Base-by-base conservation (phyloP, 2,888 invertebrate species). In the Lithophane socia region DNA sequence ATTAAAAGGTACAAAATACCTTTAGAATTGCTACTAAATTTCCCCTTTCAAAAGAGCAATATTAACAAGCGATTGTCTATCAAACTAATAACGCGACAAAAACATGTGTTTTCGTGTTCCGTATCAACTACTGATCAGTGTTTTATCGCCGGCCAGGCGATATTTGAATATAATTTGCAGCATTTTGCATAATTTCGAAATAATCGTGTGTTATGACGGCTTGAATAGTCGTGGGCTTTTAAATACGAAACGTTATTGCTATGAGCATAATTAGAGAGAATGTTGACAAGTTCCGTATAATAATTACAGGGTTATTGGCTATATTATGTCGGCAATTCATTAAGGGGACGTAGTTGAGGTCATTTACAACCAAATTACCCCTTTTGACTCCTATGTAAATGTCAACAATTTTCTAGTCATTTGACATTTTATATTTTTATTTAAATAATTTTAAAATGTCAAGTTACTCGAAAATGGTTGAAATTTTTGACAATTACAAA, bases 1-100 rank as follows among this genome's bases (percentile, higher is more conserved):
- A 69, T 79, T 49, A 79, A 49, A 49, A 79, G 3, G 18, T 49
- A 70, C 29, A 29, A 80, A 37, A 29, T 58, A 42, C 49, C 13
- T 67, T 65, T 44, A 56, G 3, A 58, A 13, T 64, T 47, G 3
- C 0, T 29, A 49, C 8, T 16, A n/a, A 75, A 63, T 2, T 44
- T 18, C 24, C 24, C 2, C 10, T 29, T 56, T 37, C 37, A 37
- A 37, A 37, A 37, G 37, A 37, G 37, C 21, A 52, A 58, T 37
- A 56, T 12, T 24, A 68, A 29, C 42, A 56, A 63, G 29, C 74
- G 63, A 76, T 69, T 86, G 67, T 92, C 91, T 90, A 91, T 91
- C 90, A 90, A 91, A 84, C 84, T 89, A 90, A 91, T 90, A 90
- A 90, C 86, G 86, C 87, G 70, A 75, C 79, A 82, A 71, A 75